phyloP scores from a whole-genome alignment of 2,113 vertebrate genomes.

The Burhinus bistriatus region DNA sequence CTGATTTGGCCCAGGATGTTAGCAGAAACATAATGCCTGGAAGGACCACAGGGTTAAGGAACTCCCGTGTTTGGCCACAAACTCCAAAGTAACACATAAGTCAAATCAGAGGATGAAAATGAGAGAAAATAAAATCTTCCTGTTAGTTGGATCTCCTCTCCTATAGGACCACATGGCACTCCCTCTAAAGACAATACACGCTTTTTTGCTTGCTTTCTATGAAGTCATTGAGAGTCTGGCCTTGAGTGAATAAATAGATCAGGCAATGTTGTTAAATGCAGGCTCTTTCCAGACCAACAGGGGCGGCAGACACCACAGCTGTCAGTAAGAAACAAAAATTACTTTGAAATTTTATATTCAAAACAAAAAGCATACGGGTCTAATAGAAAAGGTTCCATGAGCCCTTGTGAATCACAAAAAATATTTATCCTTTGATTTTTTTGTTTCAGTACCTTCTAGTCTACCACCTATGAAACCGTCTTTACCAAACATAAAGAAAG shows the following conservation, averaged over 20 bases:
- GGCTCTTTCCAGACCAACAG: neutral
- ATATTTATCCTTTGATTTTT: neutral
- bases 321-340: neutral
- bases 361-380: neutral
- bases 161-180: neutral
- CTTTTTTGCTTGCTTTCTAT: neutral
- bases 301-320: neutral
- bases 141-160: neutral
- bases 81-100: neutral
- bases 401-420: neutral
- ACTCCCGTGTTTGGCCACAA: neutral
- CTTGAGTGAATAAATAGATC: neutral
- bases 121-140: conserved; percentile 8
- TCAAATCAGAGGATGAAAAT: neutral
- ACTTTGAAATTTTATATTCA: conserved; percentile 9
- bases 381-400: neutral
- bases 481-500: neutral
- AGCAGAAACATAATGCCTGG: conserved; percentile 10
- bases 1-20: conserved; percentile 9
- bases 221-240: neutral
- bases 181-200: neutral
- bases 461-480: neutral
- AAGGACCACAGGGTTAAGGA: neutral
- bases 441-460: neutral
- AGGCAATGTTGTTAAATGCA: neutral